Evolutionary conservation across 1,140 invertebrate species (phyloP).

Genomic region (Pogonus chalceus): DNA sequence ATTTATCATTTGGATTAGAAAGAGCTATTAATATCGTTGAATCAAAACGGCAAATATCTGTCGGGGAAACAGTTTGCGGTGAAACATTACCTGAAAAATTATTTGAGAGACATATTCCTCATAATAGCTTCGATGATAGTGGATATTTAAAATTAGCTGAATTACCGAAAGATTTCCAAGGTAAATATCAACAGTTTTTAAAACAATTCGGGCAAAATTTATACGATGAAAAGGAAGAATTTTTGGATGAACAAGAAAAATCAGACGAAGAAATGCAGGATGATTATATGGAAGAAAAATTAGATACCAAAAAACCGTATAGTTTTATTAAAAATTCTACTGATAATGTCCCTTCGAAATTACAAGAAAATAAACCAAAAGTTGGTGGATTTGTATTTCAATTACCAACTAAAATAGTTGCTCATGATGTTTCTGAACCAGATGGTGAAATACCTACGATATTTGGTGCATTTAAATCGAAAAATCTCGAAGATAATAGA

Average conservation of each 20-base stretch:
- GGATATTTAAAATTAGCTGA: conserved; percentile 47
- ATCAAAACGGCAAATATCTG: conserved; percentile 44
- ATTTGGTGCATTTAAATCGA: too few relatives aligned
- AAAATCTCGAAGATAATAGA: too few relatives aligned
- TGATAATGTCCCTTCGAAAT: background rate
- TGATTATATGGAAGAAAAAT: conserved; percentile 23
- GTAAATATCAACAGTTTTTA: conserved; percentile 33
- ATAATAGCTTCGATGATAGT: conserved; percentile 56
- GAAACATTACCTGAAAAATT: conserved; percentile 38
- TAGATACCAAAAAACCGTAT: too few relatives aligned
- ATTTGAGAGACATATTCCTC: conserved; percentile 43
- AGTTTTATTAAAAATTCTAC: background rate
- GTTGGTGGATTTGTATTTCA: too few relatives aligned
- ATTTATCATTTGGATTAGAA: conserved; percentile 45
- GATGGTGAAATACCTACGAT: too few relatives aligned
- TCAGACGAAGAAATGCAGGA: conserved; percentile 23
- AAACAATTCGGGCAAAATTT: conserved; percentile 2
- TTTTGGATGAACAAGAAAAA: conserved; percentile 31
- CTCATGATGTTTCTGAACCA: too few relatives aligned
- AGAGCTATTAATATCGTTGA: conserved; percentile 55
- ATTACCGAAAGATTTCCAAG: conserved; percentile 36
- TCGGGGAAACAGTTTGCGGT: conserved; percentile 57
- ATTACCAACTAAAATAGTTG: too few relatives aligned
- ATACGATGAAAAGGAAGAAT: too few relatives aligned
- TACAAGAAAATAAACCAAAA: too few relatives aligned